Percentiles rank a stretch among this genome's conserved stretches.
Conservation (phyloP, 2,797 vertebrate species). For the Mus spretus region DNA sequence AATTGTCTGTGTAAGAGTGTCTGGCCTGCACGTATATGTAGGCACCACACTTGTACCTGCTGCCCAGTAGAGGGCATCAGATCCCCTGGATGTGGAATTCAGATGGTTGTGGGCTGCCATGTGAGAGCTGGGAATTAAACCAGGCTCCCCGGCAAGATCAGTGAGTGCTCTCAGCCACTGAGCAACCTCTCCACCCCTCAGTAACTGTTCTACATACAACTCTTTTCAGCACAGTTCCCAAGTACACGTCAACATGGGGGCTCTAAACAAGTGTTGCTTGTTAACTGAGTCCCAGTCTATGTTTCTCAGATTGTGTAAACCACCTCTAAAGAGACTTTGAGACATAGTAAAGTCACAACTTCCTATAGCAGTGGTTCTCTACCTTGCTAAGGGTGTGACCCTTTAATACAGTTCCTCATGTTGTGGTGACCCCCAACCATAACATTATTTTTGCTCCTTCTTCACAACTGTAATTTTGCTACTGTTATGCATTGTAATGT, state of each 20-base stretch:
- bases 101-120: not conserved
- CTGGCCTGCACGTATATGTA: not conserved
- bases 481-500: not conserved
- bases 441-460: not conserved
- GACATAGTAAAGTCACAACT: slow-evolving; percentile 71
- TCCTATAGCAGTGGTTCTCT: not conserved
- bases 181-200: not conserved
- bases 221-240: slow-evolving; percentile 10
- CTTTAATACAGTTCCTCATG: not conserved
- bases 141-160: not conserved
- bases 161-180: not conserved
- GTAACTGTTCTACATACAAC: not conserved
- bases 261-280: not conserved
- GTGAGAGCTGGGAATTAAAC: not conserved
- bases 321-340: slow-evolving; percentile 80
- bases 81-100: not conserved
- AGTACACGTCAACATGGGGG: not conserved
- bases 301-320: not conserved
- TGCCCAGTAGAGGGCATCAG: not conserved
- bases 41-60: not conserved
- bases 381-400: not conserved
- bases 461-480: not conserved
- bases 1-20: not conserved
- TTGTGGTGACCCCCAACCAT: not conserved
- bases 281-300: not conserved